Base-by-base conservation (phyloP, 2,888 invertebrate species). In the Griposia aprilina region DNA sequence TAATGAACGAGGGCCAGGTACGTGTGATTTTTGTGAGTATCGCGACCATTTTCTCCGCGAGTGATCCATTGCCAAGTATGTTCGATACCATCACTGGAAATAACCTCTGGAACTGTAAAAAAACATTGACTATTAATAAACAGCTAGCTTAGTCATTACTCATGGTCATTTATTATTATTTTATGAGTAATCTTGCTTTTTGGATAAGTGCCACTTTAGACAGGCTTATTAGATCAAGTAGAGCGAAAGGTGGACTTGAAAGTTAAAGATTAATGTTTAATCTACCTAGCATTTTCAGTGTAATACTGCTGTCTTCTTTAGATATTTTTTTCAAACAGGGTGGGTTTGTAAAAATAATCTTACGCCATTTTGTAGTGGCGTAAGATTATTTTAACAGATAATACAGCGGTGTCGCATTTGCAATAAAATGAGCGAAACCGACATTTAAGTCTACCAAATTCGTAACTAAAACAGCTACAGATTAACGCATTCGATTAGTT, bases 71-170 rank as follows among this genome's bases (percentile, higher is more conserved):
- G 8, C 97, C 96, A 63, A 97, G 91, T 82, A 97, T 97, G 85
- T 97, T 97, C 11, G 97, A 97, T 20, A 97, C 97, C 96, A 97
- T 96, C 60, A 97, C 96, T 11, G 97, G 97, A 87, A 97, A 97
- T 70, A 97, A 86, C 76, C 97, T 92, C 88, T 97, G 97, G 78
- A 97, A 96, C 97, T 97, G 91, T 79, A 94, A 93, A 55, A 77
- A 59, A 50, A 48, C 17, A 45, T 59, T 1, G 1, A 65, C 70
- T 2, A 50, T 71, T 55, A 63, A 60, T 62, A 70, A 63, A 68
- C 55, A 60, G 30, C 5, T 60, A 55, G 52, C 36, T 71, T 59
- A 30, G 66, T 45, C 15, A 68, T 73, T 36, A 81, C 36, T 26
- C 55, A 62, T 81, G 30, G 57, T n/a, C 30, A 30, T 5, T 3